phyloP scores from a whole-genome alignment of 1,140 invertebrate genomes.

The Coenobita brevimanus region DNA sequence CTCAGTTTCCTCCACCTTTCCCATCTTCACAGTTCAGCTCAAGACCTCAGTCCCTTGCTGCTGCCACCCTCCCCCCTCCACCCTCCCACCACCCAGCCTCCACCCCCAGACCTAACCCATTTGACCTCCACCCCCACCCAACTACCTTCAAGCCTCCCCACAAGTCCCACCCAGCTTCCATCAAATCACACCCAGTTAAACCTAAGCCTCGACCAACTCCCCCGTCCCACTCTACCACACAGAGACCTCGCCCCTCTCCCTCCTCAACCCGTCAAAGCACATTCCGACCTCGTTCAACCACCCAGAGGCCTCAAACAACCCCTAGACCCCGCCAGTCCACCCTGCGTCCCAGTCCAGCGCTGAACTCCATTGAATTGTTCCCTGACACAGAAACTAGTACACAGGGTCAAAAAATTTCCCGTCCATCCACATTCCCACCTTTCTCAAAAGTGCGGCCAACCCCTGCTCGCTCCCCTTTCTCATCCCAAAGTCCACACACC shows the following conservation, averaged over 20 bases:
- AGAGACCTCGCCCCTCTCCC: not conserved
- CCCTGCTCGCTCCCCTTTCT: not conserved
- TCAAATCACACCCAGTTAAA: not conserved
- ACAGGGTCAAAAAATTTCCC: not conserved
- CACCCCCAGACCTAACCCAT: not conserved
- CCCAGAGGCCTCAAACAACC: not conserved
- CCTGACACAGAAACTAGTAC: not conserved
- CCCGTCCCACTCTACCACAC: not conserved
- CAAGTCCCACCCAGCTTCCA: not conserved
- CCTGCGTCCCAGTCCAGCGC: not conserved
- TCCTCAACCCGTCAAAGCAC: not conserved
- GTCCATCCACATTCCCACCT: constrained; percentile 16
- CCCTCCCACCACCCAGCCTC: not conserved
- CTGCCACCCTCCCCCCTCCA: not conserved
- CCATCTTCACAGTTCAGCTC: not conserved
- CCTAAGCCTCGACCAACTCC: not conserved
- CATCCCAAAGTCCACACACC: not conserved
- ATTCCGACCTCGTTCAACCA: not conserved
- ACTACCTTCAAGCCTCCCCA: constrained; percentile 12
- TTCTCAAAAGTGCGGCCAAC: constrained; percentile 30
- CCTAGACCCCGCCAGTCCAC: not conserved
- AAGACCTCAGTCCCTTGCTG: not conserved
- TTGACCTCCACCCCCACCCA: not conserved
- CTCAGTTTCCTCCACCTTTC: not conserved
- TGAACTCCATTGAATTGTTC: constrained; percentile 30